These are phyloP conservation scores for Rhynchomys soricoides DNA, from an alignment of 2,113 vertebrate species.

Conservation along the genomic window DNA sequence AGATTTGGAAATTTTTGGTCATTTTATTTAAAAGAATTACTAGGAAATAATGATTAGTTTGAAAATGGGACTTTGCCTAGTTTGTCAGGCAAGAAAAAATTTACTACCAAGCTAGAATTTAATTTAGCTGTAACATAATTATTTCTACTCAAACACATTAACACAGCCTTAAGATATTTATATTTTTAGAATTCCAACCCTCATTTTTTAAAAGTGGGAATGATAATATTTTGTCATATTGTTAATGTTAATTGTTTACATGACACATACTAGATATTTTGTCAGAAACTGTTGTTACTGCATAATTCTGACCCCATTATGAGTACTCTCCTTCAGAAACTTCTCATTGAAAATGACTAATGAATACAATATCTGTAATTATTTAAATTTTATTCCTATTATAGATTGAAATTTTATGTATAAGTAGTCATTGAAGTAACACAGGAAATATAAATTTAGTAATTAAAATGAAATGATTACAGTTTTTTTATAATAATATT, in stretches of 20 bases:
- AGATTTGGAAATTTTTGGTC: background rate
- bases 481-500: background rate
- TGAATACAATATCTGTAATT: background rate
- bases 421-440: background rate
- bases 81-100: background rate
- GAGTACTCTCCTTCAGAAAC: background rate
- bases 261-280: background rate
- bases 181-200: background rate
- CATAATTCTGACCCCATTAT: background rate
- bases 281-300: background rate
- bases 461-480: background rate
- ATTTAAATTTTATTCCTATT: background rate
- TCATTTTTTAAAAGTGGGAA: background rate
- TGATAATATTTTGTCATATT: background rate
- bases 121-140: background rate
- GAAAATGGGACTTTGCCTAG: conserved; percentile 9
- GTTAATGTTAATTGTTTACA: background rate
- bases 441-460: background rate
- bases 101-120: background rate
- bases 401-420: conserved; percentile 1
- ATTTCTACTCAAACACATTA: background rate
- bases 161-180: background rate
- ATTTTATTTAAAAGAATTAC: conserved; percentile 68
- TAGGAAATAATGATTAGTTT: conserved; percentile 36
- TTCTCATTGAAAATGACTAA: background rate